phyloP scores from a whole-genome alignment of 2,888 invertebrate genomes.

The Stenodema calcarata region DNA sequence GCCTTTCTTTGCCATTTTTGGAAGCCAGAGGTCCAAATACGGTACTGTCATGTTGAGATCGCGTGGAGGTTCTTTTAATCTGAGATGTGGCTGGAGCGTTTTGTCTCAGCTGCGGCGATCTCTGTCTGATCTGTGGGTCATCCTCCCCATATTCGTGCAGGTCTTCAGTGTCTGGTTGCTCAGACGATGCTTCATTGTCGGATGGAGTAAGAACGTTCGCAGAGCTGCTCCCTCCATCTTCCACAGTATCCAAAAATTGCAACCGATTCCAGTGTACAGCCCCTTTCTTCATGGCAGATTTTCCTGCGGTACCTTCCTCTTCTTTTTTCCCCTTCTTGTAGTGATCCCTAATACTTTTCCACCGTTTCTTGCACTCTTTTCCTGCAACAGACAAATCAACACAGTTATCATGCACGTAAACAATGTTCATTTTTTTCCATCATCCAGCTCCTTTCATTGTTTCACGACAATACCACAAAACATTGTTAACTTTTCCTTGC shows the following conservation, averaged over 20 bases:
- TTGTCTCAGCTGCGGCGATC: not conserved
- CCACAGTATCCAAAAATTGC: slow-evolving; percentile 21
- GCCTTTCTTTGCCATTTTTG: slow-evolving; percentile 8
- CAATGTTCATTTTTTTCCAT: not conserved
- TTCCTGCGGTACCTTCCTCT: slow-evolving; percentile 16
- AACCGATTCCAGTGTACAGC: slow-evolving; percentile 29
- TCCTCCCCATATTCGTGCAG: slow-evolving; percentile 12
- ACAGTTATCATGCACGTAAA: not conserved
- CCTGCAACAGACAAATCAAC: slow-evolving; percentile 18
- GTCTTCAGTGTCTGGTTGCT: not conserved
- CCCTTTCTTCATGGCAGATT: slow-evolving; percentile 9
- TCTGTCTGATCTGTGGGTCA: not conserved
- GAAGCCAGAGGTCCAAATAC: slow-evolving; percentile 11
- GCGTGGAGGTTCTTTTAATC: not conserved
- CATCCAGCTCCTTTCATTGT: not conserved
- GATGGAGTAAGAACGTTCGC: slow-evolving; percentile 20
- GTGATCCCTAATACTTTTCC: slow-evolving; percentile 51
- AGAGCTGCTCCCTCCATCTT: not conserved
- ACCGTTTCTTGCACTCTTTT: slow-evolving; percentile 49
- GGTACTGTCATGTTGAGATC: not conserved
- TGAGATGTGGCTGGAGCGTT: not conserved
- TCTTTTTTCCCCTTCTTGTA: slow-evolving; percentile 39
- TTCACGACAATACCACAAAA: no score
- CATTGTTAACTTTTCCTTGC: no score
- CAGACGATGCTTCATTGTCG: not conserved